A percentile compares a stretch with the other conserved stretches of the same genome.
Conservation (phyloP, 2,113 vertebrate genomes). For the Larimichthys crocea region DNA sequence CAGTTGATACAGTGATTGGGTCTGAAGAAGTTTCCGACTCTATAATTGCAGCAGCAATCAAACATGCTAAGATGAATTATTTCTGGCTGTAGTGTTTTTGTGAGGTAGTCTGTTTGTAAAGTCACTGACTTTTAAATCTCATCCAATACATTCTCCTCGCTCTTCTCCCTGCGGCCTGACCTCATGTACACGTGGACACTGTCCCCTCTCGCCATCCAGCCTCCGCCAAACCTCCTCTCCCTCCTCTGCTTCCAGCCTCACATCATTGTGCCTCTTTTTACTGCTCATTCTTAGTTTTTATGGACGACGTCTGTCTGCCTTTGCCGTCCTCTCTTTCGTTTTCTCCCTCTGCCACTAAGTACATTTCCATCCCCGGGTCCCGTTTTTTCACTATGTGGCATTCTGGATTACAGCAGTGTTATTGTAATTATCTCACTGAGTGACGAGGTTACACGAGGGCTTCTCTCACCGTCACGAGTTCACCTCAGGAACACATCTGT, state of each 20-base stretch:
- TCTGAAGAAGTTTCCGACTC: neutral
- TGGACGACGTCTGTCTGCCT: conserved; percentile 69
- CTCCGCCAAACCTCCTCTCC: conserved; percentile 53
- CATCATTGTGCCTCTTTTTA: conserved; percentile 63
- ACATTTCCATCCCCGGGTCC: conserved; percentile 71
- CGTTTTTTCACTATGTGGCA: conserved; percentile 58
- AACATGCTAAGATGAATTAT: neutral
- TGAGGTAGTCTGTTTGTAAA: neutral
- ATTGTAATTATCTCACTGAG: conserved; percentile 74
- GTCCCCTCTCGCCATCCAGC: conserved; percentile 19
- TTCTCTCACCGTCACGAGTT: conserved; percentile 52
- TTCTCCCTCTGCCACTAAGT: conserved; percentile 71
- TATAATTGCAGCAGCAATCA: neutral
- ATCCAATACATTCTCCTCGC: neutral
- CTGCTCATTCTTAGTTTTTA: conserved; percentile 70
- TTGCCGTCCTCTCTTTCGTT: conserved; percentile 45
- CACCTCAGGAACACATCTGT: conserved; percentile 31
- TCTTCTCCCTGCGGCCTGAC: conserved; percentile 40
- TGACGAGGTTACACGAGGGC: conserved; percentile 62
- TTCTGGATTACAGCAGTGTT: conserved; percentile 69
- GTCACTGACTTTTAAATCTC: conserved; percentile 2
- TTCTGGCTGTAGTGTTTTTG: neutral
- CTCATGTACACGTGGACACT: conserved; percentile 64
- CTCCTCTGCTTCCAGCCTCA: conserved; percentile 55
- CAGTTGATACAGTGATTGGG: neutral